These are phyloP conservation scores for Dinomys branickii DNA, from an alignment of 2,113 vertebrate species.

Conservation along the genomic window DNA sequence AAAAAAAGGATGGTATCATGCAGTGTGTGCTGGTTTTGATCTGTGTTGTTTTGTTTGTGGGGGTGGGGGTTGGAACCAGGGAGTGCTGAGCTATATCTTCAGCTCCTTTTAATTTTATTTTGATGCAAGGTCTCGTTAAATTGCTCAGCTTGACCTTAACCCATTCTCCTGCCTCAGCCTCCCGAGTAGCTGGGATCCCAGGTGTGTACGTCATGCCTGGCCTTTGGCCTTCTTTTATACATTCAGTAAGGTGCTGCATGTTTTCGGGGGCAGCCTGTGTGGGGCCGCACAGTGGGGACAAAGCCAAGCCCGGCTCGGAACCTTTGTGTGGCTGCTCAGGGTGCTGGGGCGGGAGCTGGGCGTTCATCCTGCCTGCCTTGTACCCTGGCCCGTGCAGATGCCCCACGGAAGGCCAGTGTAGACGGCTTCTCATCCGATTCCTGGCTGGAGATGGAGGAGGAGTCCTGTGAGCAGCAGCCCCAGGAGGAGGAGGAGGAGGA, in stretches of 20 bases:
- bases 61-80: neutral
- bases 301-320: neutral
- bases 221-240: neutral
- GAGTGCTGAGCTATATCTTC: neutral
- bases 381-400: constrained; percentile 84
- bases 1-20: too few species aligned
- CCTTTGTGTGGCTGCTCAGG: neutral
- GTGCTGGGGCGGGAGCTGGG: fast-evolving
- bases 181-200: neutral
- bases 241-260: neutral
- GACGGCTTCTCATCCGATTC: constrained; percentile 94
- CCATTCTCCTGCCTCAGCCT: neutral
- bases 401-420: constrained; percentile 90
- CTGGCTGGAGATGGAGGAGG: constrained; percentile 94
- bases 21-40: neutral
- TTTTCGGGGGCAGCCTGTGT: neutral
- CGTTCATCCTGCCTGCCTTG: neutral
- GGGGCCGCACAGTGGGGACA: neutral
- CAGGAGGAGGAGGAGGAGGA: constrained; percentile 85
- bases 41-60: neutral
- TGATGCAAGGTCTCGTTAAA: neutral
- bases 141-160: neutral
- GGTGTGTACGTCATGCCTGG: neutral
- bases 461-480: constrained; percentile 89
- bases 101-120: neutral